These are phyloP conservation scores for Polydrusus tereticollis DNA, from an alignment of 2,888 invertebrate species.

Conservation along the genomic window DNA sequence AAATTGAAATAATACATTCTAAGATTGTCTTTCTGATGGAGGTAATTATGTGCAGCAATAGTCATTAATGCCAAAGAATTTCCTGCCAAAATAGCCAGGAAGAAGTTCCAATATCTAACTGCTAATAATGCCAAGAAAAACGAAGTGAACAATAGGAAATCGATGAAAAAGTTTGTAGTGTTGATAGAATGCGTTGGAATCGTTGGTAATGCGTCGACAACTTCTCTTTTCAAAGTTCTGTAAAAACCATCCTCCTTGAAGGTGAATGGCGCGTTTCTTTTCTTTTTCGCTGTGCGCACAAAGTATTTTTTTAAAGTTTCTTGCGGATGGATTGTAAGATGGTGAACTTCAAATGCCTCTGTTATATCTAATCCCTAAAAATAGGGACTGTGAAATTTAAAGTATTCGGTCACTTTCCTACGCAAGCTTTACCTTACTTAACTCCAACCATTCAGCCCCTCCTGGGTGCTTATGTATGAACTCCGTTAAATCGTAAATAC, in stretches of 20 bases:
- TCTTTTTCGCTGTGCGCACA: conserved; percentile 73
- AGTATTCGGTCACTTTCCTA: too few relatives aligned
- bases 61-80: conserved; percentile 72
- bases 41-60: conserved; percentile 81
- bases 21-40: conserved; percentile 82
- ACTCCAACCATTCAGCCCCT: conserved; percentile 80
- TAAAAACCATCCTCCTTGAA: conserved; percentile 83
- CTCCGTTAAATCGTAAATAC: conserved; percentile 85
- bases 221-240: conserved; percentile 75
- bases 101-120: conserved; percentile 62
- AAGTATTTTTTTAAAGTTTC: conserved; percentile 76
- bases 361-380: conserved; percentile 83
- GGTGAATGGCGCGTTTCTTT: conserved; percentile 80
- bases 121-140: conserved; percentile 58
- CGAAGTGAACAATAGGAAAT: conserved; percentile 62
- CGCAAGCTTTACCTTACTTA: conserved; percentile 77
- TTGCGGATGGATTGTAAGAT: conserved; percentile 70
- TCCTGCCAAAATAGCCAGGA: conserved; percentile 70
- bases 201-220: conserved; percentile 66
- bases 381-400: neutral
- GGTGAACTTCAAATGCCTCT: conserved; percentile 83
- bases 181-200: conserved; percentile 66
- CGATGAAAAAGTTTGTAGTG: conserved; percentile 65
- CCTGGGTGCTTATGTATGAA: conserved; percentile 90
- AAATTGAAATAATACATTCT: conserved; percentile 85